phyloP scores from a whole-genome alignment of 1,140 invertebrate genomes.

The Drosophila rufa region DNA sequence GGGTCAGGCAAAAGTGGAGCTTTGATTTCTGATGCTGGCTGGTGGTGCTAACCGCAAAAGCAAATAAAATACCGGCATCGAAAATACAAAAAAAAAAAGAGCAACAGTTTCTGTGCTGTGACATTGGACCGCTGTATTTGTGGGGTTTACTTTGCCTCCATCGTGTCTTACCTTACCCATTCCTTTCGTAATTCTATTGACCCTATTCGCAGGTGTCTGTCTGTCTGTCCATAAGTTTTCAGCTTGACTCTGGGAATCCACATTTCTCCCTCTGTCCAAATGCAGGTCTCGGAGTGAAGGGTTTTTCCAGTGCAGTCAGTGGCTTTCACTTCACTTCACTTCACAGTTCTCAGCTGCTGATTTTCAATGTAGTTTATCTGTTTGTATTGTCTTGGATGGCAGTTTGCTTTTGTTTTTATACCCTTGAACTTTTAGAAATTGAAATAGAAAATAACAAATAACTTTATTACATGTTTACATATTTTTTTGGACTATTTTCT shows the following conservation, averaged over 20 bases:
- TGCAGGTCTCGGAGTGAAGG: slow-evolving; percentile 25
- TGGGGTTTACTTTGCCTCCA: slow-evolving; percentile 21
- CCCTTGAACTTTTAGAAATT: slow-evolving; percentile 1
- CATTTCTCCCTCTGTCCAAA: slow-evolving; percentile 14
- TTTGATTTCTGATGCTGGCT: slow-evolving; percentile 34
- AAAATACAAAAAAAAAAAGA: slow-evolving; percentile 4
- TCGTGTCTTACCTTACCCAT: slow-evolving; percentile 27
- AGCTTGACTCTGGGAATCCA: slow-evolving; percentile 33
- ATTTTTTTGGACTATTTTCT: too few species aligned
- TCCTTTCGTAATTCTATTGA: slow-evolving; percentile 57
- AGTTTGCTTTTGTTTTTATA: slow-evolving; percentile 8
- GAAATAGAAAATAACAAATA: neutral
- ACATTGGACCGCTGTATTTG: slow-evolving; percentile 50
- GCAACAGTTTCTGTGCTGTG: slow-evolving; percentile 51
- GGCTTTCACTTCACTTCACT: slow-evolving; percentile 46
- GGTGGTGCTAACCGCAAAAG: slow-evolving; percentile 62
- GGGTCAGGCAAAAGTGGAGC: slow-evolving; percentile 53
- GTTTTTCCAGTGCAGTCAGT: slow-evolving; percentile 28
- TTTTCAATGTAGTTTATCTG: slow-evolving; percentile 28
- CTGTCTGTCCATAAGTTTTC: slow-evolving; percentile 22
- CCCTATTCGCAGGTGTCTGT: slow-evolving; percentile 65
- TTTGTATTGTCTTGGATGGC: slow-evolving; percentile 21
- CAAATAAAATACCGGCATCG: slow-evolving; percentile 54
- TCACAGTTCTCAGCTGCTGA: slow-evolving; percentile 32
- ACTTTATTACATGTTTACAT: neutral